A percentile compares a stretch with the other conserved stretches of the same genome.
Conservation (phyloP, 2,797 vertebrate species). For the Lepus oiostolus region DNA sequence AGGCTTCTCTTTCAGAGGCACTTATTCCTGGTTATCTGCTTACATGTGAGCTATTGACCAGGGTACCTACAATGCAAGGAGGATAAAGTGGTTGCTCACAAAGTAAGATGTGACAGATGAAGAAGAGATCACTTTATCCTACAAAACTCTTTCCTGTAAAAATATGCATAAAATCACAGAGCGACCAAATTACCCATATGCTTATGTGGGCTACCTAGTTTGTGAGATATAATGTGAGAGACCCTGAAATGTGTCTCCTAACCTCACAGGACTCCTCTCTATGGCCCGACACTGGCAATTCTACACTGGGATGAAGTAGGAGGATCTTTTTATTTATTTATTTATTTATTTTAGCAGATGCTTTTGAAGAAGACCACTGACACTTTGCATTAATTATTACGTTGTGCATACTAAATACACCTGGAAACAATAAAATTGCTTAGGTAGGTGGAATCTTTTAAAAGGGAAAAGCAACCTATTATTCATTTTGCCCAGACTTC, state of each 20-base stretch:
- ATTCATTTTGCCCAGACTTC: not conserved
- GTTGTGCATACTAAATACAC: not conserved
- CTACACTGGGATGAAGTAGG: not conserved
- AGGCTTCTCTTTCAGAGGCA: not conserved
- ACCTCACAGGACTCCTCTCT: not conserved
- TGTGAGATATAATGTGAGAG: too few relatives aligned
- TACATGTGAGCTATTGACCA: not conserved
- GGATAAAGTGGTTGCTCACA: not conserved
- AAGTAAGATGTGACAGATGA: not conserved
- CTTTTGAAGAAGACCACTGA: not conserved
- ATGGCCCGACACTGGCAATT: not conserved
- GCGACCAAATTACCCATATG: not conserved
- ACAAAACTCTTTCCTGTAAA: not conserved
- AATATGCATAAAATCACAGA: not conserved
- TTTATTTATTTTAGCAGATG: not conserved
- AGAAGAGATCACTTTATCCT: not conserved
- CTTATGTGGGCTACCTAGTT: not conserved
- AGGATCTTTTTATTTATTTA: not conserved
- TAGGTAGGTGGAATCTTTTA: not conserved
- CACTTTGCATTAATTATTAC: constrained; percentile 6
- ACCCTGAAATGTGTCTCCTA: not conserved
- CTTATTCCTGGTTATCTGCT: not conserved
- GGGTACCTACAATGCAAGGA: not conserved
- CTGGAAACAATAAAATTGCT: not conserved
- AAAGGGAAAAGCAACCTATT: not conserved